Evolutionary conservation across 1,140 invertebrate species (phyloP).

Genomic region (Apis florea): DNA sequence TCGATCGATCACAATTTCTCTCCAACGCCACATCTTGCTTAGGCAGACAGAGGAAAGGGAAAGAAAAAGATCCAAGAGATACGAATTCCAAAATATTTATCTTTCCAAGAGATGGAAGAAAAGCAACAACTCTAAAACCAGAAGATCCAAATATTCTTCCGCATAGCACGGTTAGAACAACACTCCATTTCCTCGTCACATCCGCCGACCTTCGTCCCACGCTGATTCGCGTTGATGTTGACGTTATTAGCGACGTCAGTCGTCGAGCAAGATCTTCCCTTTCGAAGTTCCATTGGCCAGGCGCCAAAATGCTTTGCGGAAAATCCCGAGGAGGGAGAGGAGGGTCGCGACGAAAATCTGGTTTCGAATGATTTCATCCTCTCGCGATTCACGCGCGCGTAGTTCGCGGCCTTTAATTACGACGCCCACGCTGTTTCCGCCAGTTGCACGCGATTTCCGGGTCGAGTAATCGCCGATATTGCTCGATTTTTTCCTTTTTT

Average conservation of each 20-base stretch:
- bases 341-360: no score
- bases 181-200: neutral
- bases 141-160: neutral
- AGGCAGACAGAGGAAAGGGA: no score
- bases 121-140: neutral
- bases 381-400: neutral
- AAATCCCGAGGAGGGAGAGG: no score
- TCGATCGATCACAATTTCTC: no score
- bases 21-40: no score
- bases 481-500: no score
- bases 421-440: no score
- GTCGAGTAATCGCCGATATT: no score
- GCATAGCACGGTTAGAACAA: neutral
- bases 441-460: no score
- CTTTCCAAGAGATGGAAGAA: no score
- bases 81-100: neutral
- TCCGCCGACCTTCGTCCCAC: conserved; percentile 10
- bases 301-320: no score
- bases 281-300: conserved; percentile 63
- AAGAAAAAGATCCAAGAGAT: neutral
- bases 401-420: neutral
- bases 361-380: conserved; percentile 1
- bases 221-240: conserved; percentile 11
- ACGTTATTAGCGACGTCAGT: conserved; percentile 49
- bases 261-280: conserved; percentile 18